Percentiles rank a stretch among this genome's conserved stretches.
Evolutionary conservation across 2,113 vertebrate genomes (phyloP).

Genomic region (Heterotilapia buettikoferi): DNA sequence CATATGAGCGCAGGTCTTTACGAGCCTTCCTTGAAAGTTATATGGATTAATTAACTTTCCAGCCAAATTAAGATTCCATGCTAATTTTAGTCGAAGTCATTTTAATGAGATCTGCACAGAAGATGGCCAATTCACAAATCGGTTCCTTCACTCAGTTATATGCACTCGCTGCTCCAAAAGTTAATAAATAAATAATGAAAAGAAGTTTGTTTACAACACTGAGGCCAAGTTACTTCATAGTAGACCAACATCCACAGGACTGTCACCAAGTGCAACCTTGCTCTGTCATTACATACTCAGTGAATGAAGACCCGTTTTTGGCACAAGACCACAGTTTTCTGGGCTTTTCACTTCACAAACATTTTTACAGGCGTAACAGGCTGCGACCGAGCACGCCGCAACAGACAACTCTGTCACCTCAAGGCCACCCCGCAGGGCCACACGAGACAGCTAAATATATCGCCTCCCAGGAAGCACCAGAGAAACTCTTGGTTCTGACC

Average conservation of each 20-base stretch:
- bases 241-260: neutral
- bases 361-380: constrained; percentile 71
- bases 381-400: constrained; percentile 53
- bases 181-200: neutral
- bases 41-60: constrained; percentile 66
- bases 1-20: constrained; percentile 44
- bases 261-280: constrained; percentile 30
- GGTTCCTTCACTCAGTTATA: neutral
- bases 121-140: constrained; percentile 41
- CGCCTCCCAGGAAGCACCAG: constrained; percentile 40
- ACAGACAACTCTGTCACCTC: constrained; percentile 65
- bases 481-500: constrained; percentile 17
- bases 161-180: neutral
- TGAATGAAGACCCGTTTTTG: constrained; percentile 58
- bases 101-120: constrained; percentile 46
- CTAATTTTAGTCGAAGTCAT: constrained; percentile 50
- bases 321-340: constrained; percentile 53
- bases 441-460: constrained; percentile 69
- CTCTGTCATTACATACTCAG: constrained; percentile 58
- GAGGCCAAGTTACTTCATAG: neutral
- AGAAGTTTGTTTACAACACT: constrained; percentile 4
- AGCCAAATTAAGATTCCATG: constrained; percentile 59
- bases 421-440: constrained; percentile 56
- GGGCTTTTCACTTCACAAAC: constrained; percentile 70
- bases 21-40: constrained; percentile 52